Conservation (phyloP, 2,888 invertebrate species). For the Acronicta leporina region DNA sequence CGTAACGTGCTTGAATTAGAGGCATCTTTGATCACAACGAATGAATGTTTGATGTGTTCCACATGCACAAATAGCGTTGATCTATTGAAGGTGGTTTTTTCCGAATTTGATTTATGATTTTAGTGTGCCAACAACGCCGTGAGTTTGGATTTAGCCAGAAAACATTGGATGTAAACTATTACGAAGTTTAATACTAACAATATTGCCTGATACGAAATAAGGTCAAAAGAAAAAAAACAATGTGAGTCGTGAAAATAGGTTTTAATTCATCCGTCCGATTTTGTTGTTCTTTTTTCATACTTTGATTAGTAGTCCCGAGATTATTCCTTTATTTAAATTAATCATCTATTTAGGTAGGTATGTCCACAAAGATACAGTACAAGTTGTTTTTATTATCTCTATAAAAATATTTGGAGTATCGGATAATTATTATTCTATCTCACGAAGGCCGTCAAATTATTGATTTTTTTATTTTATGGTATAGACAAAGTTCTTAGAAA, state of each 20-base stretch:
- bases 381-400: no score
- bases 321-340: no score
- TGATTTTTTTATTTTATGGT: no score
- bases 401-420: no score
- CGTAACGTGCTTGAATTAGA: conserved; percentile 38
- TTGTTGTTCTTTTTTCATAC: no score
- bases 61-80: conserved; percentile 39
- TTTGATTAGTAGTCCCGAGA: no score
- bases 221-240: background rate
- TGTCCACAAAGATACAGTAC: background rate
- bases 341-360: no score
- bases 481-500: no score
- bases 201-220: background rate
- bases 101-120: conserved; percentile 49
- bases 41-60: conserved; percentile 45
- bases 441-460: no score
- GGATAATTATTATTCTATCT: no score
- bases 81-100: conserved; percentile 39
- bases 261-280: no score
- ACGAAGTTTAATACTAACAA: conserved; percentile 13
- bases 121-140: conserved; percentile 42
- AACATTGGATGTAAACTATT: conserved; percentile 22
- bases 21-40: conserved; percentile 50
- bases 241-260: no score
- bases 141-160: conserved; percentile 11